phyloP scores from a whole-genome alignment of 64 coral and sea anemone genomes.

The Anthopleura sola region DNA sequence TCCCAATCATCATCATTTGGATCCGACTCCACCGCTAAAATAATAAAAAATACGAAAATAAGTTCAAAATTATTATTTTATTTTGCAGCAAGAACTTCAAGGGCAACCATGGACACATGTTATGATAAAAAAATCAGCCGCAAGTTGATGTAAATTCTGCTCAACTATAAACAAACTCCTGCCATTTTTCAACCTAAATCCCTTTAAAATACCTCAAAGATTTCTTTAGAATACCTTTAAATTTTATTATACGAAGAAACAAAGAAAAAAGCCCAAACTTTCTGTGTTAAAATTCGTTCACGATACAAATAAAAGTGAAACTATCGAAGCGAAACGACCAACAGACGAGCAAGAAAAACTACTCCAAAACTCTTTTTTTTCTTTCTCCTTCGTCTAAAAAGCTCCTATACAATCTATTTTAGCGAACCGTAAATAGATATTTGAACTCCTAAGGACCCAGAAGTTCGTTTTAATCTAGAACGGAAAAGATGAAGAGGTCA shows the following conservation, averaged over 20 bases:
- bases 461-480: neutral
- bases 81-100: too few species aligned
- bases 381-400: neutral
- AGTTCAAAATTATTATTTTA: neutral
- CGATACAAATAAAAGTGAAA: neutral
- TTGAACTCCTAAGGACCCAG: neutral
- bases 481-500: slow-evolving; percentile 1
- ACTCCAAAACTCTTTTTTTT: neutral
- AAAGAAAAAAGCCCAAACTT: neutral
- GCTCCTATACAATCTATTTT: too few species aligned
- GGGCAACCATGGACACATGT: neutral
- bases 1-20: neutral
- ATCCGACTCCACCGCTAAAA: neutral
- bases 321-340: neutral
- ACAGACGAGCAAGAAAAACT: neutral
- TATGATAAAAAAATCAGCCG: neutral
- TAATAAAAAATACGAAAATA: neutral
- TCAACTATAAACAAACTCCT: neutral
- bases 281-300: neutral
- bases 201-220: neutral
- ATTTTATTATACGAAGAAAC: neutral
- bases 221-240: neutral
- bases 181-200: neutral
- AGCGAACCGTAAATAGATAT: neutral
- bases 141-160: neutral